Percentiles rank a stretch among this genome's conserved stretches.
These are phyloP conservation scores for Elmis aenea DNA, from an alignment of 2,888 invertebrate species.

Conservation along the genomic window DNA sequence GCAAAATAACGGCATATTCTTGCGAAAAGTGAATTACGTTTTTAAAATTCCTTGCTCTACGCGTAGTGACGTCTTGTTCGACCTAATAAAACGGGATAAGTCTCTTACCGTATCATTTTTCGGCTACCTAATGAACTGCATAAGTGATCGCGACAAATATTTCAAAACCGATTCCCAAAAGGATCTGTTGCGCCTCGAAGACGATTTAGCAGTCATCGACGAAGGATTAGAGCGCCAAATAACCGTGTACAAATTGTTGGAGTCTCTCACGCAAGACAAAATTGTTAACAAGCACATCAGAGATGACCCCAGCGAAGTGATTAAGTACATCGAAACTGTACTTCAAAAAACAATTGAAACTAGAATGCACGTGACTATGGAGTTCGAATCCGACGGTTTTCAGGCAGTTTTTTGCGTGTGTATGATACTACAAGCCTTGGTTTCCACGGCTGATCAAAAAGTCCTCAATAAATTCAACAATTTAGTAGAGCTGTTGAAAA, in stretches of 20 bases:
- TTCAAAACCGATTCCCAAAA: constrained; percentile 33
- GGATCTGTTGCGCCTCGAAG: constrained; percentile 43
- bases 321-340: constrained; percentile 50
- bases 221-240: constrained; percentile 44
- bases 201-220: constrained; percentile 39
- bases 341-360: constrained; percentile 33
- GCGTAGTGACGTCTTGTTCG: constrained; percentile 37
- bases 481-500: constrained; percentile 33
- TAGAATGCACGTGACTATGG: constrained; percentile 26
- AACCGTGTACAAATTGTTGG: constrained; percentile 49
- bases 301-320: constrained; percentile 46
- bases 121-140: constrained; percentile 41
- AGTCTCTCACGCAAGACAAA: constrained; percentile 49
- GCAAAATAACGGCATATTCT: constrained; percentile 22
- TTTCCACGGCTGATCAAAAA: constrained; percentile 26
- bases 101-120: constrained; percentile 40
- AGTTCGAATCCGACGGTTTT: constrained; percentile 32
- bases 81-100: constrained; percentile 36
- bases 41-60: constrained; percentile 29
- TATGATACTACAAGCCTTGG: constrained; percentile 34
- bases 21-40: constrained; percentile 23
- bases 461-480: constrained; percentile 35
- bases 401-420: constrained; percentile 36
- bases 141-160: constrained; percentile 35
- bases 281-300: constrained; percentile 47